phyloP scores from a whole-genome alignment of 2,888 invertebrate genomes.

The Sarcophaga caerulescens region DNA sequence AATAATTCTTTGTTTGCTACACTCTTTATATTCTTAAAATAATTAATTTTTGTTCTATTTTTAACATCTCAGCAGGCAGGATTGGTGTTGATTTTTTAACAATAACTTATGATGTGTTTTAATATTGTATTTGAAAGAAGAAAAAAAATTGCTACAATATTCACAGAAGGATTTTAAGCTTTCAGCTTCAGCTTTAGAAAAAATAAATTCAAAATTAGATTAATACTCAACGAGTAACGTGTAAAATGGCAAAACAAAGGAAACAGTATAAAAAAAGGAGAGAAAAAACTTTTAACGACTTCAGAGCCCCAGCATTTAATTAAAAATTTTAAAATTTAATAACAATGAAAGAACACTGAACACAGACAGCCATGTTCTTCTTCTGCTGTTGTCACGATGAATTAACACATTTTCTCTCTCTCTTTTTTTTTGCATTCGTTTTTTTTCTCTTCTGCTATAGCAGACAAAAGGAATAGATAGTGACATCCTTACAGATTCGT shows the following conservation, averaged over 20 bases:
- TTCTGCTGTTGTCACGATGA: constrained; percentile 38
- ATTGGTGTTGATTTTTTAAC: neutral
- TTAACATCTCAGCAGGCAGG: neutral
- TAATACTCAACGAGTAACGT: neutral
- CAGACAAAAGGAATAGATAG: constrained; percentile 18
- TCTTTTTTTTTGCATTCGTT: neutral
- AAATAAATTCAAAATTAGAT: neutral
- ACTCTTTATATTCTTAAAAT: neutral
- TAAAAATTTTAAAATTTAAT: constrained; percentile 54
- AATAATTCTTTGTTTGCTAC: too few species aligned
- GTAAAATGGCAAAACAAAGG: neutral
- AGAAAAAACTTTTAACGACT: neutral
- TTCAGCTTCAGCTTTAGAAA: neutral
- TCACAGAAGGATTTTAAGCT: too few species aligned
- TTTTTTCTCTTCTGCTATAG: neutral
- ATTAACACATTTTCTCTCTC: constrained; percentile 30
- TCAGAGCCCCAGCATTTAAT: constrained; percentile 40
- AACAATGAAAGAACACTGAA: constrained; percentile 24
- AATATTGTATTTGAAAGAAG: constrained; percentile 8
- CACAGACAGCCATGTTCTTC: constrained; percentile 3
- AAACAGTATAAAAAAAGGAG: neutral
- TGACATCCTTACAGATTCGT: too few species aligned
- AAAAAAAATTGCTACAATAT: neutral
- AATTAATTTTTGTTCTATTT: neutral
- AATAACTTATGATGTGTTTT: constrained; percentile 6